These are phyloP conservation scores for Drosophila sp. DNA, from an alignment of 1,140 invertebrate genomes.

Conservation along the genomic window DNA sequence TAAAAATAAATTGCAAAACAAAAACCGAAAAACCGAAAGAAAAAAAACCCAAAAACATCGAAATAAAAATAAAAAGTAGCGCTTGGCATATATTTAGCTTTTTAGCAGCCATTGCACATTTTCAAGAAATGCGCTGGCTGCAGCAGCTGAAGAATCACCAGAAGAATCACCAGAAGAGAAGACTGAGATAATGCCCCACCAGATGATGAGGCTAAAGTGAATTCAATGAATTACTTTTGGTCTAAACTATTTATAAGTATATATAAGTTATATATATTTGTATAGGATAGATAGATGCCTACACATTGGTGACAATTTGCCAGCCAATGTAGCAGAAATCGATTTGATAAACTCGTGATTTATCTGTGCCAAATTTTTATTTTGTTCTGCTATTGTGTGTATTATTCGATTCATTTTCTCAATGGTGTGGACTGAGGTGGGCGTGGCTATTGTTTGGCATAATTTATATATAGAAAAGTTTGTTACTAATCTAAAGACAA, in stretches of 20 bases:
- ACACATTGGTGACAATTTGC: constrained; percentile 5
- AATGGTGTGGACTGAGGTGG: not conserved
- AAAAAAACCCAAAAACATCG: constrained; percentile 22
- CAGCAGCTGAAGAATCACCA: constrained; percentile 23
- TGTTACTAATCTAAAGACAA: not conserved
- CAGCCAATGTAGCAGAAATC: constrained; percentile 1
- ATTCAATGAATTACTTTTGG: constrained; percentile 6
- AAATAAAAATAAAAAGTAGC: constrained; percentile 49
- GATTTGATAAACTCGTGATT: constrained; percentile 23
- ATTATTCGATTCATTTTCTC: not conserved
- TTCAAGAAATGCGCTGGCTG: constrained; percentile 65
- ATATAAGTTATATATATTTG: not conserved
- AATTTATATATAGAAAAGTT: not conserved
- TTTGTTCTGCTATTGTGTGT: not conserved
- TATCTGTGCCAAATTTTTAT: constrained; percentile 2
- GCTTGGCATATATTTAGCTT: constrained; percentile 68
- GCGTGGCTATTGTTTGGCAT: constrained; percentile 1
- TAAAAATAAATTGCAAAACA: constrained; percentile 20
- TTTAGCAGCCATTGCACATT: constrained; percentile 70
- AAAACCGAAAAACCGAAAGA: constrained; percentile 16
- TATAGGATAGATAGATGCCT: not conserved
- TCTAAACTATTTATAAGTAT: not conserved
- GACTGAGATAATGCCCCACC: not conserved
- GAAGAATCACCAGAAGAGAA: too few relatives aligned
- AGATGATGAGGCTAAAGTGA: constrained; percentile 10